phyloP scores from a whole-genome alignment of 2,888 invertebrate genomes.

The Cephus pulcher region DNA sequence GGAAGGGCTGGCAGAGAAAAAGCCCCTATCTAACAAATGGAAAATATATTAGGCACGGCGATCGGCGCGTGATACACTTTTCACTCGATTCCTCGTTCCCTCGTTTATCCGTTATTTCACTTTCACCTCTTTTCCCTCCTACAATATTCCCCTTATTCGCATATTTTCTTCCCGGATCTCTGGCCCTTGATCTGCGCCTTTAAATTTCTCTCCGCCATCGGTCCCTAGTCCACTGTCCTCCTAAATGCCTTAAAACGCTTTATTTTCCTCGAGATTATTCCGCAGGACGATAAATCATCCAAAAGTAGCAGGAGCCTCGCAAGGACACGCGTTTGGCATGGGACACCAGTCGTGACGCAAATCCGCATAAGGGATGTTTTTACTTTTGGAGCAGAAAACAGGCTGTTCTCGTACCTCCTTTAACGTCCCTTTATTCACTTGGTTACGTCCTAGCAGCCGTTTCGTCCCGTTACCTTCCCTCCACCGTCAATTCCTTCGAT shows the following conservation, averaged over 20 bases:
- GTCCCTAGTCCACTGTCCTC: background rate
- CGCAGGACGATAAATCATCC: slow-evolving; percentile 29
- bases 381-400: background rate
- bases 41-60: background rate
- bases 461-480: background rate
- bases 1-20: background rate
- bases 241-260: slow-evolving; percentile 5
- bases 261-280: slow-evolving; percentile 23
- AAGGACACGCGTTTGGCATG: slow-evolving; percentile 2
- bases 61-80: background rate
- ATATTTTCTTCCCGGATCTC: background rate
- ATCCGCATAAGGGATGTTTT: background rate
- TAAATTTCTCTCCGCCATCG: background rate
- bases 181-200: background rate
- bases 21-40: background rate
- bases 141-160: background rate
- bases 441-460: background rate
- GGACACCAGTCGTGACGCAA: slow-evolving; percentile 3
- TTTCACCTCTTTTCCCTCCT: background rate
- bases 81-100: background rate
- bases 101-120: background rate
- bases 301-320: slow-evolving; percentile 4
- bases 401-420: background rate
- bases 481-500: background rate
- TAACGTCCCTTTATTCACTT: background rate